phyloP scores from a whole-genome alignment of 2,113 vertebrate genomes.

The Argyrosomus japonicus region DNA sequence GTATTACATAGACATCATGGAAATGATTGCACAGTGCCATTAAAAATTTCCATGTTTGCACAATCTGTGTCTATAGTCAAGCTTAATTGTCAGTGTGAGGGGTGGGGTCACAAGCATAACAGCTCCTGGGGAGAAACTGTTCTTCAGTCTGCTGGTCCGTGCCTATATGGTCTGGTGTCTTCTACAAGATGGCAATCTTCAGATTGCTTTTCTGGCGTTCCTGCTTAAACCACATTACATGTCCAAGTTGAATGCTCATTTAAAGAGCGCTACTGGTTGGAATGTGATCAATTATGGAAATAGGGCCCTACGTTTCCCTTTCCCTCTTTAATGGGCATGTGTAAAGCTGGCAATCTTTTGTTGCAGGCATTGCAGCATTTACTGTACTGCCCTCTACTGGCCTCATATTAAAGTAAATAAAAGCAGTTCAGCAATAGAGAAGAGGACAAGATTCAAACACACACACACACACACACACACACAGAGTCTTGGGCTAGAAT shows the following conservation, averaged over 20 bases:
- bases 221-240: no score
- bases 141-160: no score
- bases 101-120: no score
- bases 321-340: background rate
- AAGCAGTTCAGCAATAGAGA: background rate
- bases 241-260: no score
- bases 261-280: background rate
- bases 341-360: background rate
- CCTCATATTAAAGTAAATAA: background rate
- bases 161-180: no score
- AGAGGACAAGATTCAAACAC: background rate
- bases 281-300: background rate
- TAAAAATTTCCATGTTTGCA: no score
- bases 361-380: background rate
- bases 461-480: background rate
- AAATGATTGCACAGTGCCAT: no score
- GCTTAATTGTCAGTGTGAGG: no score
- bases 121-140: no score
- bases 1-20: no score
- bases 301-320: background rate
- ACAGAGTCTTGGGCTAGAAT: background rate
- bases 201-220: background rate
- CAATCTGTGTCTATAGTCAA: no score
- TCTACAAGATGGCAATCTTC: no score
- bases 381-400: constrained; percentile 56